Evolutionary conservation across 2,797 vertebrate species (phyloP).

Genomic region (Ctenopoma multispine): DNA sequence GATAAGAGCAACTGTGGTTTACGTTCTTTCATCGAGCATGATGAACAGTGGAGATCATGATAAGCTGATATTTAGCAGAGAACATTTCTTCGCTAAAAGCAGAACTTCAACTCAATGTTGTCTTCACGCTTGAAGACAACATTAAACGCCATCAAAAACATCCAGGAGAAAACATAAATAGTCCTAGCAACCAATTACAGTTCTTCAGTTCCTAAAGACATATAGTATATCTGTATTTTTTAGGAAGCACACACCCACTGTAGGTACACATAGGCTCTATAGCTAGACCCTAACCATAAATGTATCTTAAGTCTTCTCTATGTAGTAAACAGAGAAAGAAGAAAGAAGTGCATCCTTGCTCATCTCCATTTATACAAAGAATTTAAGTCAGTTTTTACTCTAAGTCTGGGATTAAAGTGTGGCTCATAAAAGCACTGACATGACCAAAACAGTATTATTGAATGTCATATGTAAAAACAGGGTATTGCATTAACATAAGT

Average conservation of each 20-base stretch:
- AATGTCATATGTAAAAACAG: constrained; percentile 29
- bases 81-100: no score
- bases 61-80: no score
- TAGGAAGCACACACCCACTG: not conserved
- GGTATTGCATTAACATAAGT: constrained; percentile 23
- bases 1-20: no score
- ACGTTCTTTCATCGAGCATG: no score
- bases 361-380: constrained; percentile 14
- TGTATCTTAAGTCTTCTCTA: not conserved
- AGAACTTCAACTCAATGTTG: no score
- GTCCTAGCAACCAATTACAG: not conserved
- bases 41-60: no score
- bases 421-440: constrained; percentile 5
- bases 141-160: not conserved
- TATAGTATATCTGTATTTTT: not conserved
- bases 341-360: constrained; percentile 11
- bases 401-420: not conserved
- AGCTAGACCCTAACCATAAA: not conserved
- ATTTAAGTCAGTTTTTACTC: not conserved
- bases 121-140: no score
- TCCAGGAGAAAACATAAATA: not conserved
- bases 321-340: constrained; percentile 20
- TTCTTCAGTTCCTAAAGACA: not conserved
- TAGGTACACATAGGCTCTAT: not conserved
- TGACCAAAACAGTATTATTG: constrained; percentile 15